Evolutionary conservation across 2,888 invertebrate genomes (phyloP).

Genomic region (Macropis europaea): DNA sequence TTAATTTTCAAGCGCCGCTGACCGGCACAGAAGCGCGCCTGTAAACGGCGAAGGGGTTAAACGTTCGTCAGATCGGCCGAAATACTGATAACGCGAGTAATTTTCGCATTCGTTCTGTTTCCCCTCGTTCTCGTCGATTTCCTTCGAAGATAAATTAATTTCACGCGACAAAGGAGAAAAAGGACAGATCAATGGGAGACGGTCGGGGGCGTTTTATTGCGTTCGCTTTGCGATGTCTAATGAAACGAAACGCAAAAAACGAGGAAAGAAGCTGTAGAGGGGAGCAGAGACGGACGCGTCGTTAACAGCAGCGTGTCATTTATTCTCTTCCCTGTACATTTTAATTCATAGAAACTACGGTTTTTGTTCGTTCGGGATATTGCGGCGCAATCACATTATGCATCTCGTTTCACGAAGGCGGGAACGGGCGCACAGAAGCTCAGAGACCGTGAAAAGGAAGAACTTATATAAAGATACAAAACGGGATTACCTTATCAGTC

Average conservation of each 20-base stretch:
- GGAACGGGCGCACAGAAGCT: neutral
- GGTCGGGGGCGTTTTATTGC: slow-evolving; percentile 9
- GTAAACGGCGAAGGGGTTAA: no score
- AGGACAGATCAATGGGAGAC: neutral
- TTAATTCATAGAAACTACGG: slow-evolving; percentile 32
- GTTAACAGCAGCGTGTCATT: slow-evolving; percentile 44
- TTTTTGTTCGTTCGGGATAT: slow-evolving; percentile 32
- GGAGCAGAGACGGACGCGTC: slow-evolving; percentile 14
- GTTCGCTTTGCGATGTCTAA: slow-evolving; percentile 26
- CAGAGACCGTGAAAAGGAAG: neutral
- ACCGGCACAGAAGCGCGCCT: no score
- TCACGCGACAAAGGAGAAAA: neutral
- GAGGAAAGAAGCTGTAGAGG: no score
- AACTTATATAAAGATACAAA: slow-evolving; percentile 36
- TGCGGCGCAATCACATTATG: slow-evolving; percentile 43
- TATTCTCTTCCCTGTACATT: slow-evolving; percentile 35
- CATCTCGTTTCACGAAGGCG: slow-evolving; percentile 36
- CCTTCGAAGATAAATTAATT: slow-evolving; percentile 31
- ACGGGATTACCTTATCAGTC: slow-evolving; percentile 49
- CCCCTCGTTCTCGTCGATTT: slow-evolving; percentile 16
- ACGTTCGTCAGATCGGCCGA: no score
- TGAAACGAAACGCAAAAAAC: slow-evolving; percentile 36
- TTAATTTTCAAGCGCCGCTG: no score
- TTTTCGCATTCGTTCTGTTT: neutral
- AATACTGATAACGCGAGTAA: no score